phyloP scores from a whole-genome alignment of 2,113 vertebrate species.

The Mandrillus leucophaeus region DNA sequence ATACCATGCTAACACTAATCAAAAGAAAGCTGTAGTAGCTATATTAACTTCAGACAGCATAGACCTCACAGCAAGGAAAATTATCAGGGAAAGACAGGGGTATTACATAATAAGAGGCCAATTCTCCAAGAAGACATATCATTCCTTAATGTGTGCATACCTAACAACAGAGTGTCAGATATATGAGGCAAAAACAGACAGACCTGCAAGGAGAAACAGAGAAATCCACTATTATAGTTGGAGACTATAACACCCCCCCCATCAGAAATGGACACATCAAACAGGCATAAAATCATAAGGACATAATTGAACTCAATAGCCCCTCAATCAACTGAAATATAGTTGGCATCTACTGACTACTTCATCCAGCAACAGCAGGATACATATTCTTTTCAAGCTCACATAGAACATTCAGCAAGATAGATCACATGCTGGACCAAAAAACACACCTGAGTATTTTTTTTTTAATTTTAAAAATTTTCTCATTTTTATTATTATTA shows the following conservation, averaged over 20 bases:
- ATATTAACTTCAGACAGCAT: background rate
- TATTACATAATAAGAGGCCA: background rate
- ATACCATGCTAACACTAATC: background rate
- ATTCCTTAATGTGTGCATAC: background rate
- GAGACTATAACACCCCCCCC: background rate
- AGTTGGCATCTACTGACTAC: background rate
- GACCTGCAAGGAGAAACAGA: conserved; percentile 1
- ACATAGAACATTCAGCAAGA: background rate
- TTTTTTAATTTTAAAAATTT: background rate
- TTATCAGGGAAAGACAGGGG: background rate
- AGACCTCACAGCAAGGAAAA: background rate
- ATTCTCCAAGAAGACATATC: background rate
- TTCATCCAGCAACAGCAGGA: background rate
- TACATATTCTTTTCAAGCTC: background rate
- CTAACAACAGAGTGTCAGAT: background rate
- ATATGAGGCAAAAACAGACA: background rate
- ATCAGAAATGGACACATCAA: background rate
- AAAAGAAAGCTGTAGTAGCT: background rate
- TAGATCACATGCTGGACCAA: background rate
- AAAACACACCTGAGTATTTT: background rate
- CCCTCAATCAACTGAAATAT: background rate
- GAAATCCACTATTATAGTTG: background rate
- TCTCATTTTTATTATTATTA: too few species aligned
- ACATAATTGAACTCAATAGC: background rate
- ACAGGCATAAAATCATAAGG: background rate